Percentiles rank a stretch among this genome's conserved stretches.
Evolutionary conservation across 2,113 vertebrate species (phyloP).

Genomic region (Rafetus swinhoei): DNA sequence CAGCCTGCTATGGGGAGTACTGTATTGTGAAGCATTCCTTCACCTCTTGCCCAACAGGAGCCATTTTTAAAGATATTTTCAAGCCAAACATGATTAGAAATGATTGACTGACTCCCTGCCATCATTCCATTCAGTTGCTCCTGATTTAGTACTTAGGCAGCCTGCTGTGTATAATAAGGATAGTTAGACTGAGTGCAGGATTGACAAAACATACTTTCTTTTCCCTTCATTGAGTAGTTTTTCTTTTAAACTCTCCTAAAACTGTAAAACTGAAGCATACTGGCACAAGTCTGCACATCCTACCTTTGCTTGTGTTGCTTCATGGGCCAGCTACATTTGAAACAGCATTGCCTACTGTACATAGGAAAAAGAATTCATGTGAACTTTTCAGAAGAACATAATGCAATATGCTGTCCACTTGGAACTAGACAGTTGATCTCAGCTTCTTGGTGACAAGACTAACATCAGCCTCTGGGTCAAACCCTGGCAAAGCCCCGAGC

Average conservation of each 20-base stretch:
- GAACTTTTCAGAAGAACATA: background rate
- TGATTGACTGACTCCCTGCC: slow-evolving; percentile 26
- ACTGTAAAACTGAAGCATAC: background rate
- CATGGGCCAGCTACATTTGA: slow-evolving; percentile 32
- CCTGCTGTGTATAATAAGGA: background rate
- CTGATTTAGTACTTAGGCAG: slow-evolving; percentile 38
- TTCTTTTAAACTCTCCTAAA: background rate
- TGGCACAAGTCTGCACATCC: background rate
- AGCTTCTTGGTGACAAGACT: slow-evolving; percentile 35
- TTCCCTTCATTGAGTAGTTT: slow-evolving; percentile 18
- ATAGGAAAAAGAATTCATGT: slow-evolving; percentile 29
- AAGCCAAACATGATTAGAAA: slow-evolving; percentile 23
- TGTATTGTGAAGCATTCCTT: background rate
- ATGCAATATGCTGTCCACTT: slow-evolving; percentile 7
- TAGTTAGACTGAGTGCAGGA: background rate
- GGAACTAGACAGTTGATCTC: background rate
- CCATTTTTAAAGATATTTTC: slow-evolving; percentile 15
- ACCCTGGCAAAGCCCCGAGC: background rate
- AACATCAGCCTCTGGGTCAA: slow-evolving; percentile 37
- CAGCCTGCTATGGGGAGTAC: background rate
- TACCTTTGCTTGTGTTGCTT: slow-evolving; percentile 6
- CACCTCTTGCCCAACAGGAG: background rate
- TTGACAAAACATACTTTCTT: slow-evolving; percentile 29
- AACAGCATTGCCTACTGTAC: slow-evolving; percentile 31
- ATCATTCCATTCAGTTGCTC: background rate